phyloP scores from a whole-genome alignment of 2,888 invertebrate genomes.

The Patella pellucida region DNA sequence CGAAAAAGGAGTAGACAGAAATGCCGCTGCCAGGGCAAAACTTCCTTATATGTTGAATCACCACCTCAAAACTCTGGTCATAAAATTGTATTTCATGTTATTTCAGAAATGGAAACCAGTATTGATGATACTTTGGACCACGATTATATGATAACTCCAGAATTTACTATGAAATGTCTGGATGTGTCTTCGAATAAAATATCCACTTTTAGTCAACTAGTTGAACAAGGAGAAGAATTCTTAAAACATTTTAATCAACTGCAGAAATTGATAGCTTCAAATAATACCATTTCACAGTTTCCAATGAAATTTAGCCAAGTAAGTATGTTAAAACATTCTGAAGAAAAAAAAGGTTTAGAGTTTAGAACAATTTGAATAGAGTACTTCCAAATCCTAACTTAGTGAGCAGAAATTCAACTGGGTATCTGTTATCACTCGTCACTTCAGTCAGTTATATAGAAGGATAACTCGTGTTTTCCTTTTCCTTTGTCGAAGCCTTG shows the following conservation, averaged over 20 bases:
- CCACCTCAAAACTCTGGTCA: too few relatives aligned
- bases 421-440: too few relatives aligned
- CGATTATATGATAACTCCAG: neutral
- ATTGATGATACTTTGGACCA: slow-evolving; percentile 34
- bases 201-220: slow-evolving; percentile 37
- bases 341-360: too few relatives aligned
- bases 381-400: too few relatives aligned
- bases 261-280: slow-evolving; percentile 48
- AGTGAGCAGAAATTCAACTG: too few relatives aligned
- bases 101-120: slow-evolving; percentile 41
- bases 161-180: slow-evolving; percentile 33
- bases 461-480: too few relatives aligned
- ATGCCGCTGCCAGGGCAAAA: too few relatives aligned
- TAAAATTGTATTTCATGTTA: neutral
- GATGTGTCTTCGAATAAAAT: slow-evolving; percentile 58
- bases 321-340: neutral
- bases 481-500: too few relatives aligned
- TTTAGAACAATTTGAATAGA: too few relatives aligned
- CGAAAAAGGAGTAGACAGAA: too few relatives aligned
- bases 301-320: slow-evolving; percentile 55
- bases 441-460: too few relatives aligned
- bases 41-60: too few relatives aligned
- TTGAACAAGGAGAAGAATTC: slow-evolving; percentile 29
- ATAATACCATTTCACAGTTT: slow-evolving; percentile 48
- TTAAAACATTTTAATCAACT: slow-evolving; percentile 40